Percentiles rank a stretch among this genome's conserved stretches.
These are phyloP conservation scores for Eumerus sabulonum DNA, from an alignment of 2,888 invertebrate species.

Conservation along the genomic window DNA sequence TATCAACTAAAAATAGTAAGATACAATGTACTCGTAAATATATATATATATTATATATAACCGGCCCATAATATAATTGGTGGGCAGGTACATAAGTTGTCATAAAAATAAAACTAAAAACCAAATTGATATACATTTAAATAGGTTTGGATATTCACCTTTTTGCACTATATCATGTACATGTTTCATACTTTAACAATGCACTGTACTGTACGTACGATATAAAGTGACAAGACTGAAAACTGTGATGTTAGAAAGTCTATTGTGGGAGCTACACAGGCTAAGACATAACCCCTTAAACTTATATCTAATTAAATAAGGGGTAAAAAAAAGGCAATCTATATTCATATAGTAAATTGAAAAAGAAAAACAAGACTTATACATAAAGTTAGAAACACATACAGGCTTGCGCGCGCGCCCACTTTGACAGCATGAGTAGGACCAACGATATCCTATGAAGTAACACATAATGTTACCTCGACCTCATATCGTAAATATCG, in stretches of 20 bases:
- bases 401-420: no score
- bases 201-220: no score
- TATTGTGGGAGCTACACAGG: constrained; percentile 11
- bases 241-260: constrained; percentile 29
- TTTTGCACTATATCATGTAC: constrained; percentile 26
- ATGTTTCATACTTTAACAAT: constrained; percentile 1
- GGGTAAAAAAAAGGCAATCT: constrained; percentile 11
- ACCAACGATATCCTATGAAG: no score
- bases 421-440: no score
- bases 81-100: constrained; percentile 57
- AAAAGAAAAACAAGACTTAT: constrained; percentile 18
- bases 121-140: constrained; percentile 42
- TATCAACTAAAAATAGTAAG: constrained; percentile 65
- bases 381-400: no score
- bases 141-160: constrained; percentile 44
- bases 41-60: no score
- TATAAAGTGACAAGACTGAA: constrained; percentile 25
- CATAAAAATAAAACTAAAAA: constrained; percentile 59
- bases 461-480: no score
- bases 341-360: constrained; percentile 12
- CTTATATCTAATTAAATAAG: constrained; percentile 11
- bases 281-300: constrained; percentile 31
- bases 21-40: constrained; percentile 56
- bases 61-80: constrained; percentile 63
- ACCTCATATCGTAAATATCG: no score